These are phyloP conservation scores for Stegana nigrithorax DNA, from an alignment of 2,888 invertebrate genomes.

Conservation along the genomic window DNA sequence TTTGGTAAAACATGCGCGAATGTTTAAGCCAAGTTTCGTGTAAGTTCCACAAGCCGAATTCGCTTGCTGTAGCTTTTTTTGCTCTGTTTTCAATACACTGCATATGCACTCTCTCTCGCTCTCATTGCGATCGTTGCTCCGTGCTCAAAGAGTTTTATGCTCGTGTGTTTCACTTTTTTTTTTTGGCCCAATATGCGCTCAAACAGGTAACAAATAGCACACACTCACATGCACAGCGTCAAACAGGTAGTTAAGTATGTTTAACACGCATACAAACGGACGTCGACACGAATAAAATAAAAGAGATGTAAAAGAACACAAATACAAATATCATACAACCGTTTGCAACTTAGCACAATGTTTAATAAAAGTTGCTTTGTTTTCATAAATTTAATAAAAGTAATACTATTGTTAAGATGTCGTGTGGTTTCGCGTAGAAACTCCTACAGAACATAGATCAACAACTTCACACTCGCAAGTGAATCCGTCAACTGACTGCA, in stretches of 20 bases:
- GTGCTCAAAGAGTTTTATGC: neutral
- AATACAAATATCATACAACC: too few species aligned
- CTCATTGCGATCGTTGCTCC: neutral
- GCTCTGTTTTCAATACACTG: neutral
- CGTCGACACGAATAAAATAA: too few species aligned
- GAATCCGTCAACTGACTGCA: conserved; percentile 2
- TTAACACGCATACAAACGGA: neutral
- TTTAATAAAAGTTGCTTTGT: too few species aligned
- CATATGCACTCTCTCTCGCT: neutral
- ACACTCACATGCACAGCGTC: conserved; percentile 32
- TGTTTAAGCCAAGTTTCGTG: neutral
- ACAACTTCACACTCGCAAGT: neutral
- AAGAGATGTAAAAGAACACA: too few species aligned
- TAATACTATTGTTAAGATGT: too few species aligned
- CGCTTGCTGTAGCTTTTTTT: neutral
- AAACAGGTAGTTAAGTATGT: conserved; percentile 52
- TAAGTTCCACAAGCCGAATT: too few species aligned
- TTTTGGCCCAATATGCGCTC: neutral
- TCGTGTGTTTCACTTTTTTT: neutral
- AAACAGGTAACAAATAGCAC: conserved; percentile 26
- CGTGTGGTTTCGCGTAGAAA: too few species aligned
- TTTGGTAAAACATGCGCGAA: neutral
- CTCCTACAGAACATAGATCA: neutral
- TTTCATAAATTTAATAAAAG: too few species aligned
- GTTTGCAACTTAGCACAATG: too few species aligned